These are phyloP conservation scores for Corapipo altera DNA, from an alignment of 2,113 vertebrate species.

Conservation along the genomic window DNA sequence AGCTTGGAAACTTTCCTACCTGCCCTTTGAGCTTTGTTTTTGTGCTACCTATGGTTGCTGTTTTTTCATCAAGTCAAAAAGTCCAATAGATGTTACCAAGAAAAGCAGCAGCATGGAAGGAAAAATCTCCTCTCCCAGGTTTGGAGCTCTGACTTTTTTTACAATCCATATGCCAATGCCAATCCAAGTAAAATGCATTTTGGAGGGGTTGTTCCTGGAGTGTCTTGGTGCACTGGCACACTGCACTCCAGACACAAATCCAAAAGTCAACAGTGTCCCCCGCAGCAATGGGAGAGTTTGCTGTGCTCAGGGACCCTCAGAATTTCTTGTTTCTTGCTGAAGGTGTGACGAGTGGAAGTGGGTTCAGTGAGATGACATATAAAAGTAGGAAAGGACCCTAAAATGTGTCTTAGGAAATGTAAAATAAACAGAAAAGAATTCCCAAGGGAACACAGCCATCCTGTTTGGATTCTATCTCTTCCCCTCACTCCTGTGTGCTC, in stretches of 20 bases:
- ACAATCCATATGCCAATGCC: background rate
- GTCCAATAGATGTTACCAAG: background rate
- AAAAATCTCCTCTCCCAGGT: background rate
- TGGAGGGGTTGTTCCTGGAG: background rate
- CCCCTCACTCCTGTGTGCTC: background rate
- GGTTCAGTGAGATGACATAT: background rate
- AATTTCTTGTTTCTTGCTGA: background rate
- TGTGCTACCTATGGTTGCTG: background rate
- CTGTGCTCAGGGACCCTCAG: background rate
- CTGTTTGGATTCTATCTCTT: background rate
- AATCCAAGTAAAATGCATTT: background rate
- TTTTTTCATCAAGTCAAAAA: background rate
- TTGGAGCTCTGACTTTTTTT: background rate
- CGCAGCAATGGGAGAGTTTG: background rate
- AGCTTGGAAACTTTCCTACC: background rate
- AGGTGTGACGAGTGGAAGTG: background rate
- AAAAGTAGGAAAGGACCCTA: background rate
- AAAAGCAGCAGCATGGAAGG: background rate
- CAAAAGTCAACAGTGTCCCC: background rate
- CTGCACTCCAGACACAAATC: background rate
- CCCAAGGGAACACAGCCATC: background rate
- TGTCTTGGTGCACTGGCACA: background rate
- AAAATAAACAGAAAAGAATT: slow-evolving; percentile 7
- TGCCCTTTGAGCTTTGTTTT: background rate
- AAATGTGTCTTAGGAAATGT: background rate